Base-by-base conservation (phyloP, 2,797 vertebrate species). In the Pogonophryne albipinna region DNA sequence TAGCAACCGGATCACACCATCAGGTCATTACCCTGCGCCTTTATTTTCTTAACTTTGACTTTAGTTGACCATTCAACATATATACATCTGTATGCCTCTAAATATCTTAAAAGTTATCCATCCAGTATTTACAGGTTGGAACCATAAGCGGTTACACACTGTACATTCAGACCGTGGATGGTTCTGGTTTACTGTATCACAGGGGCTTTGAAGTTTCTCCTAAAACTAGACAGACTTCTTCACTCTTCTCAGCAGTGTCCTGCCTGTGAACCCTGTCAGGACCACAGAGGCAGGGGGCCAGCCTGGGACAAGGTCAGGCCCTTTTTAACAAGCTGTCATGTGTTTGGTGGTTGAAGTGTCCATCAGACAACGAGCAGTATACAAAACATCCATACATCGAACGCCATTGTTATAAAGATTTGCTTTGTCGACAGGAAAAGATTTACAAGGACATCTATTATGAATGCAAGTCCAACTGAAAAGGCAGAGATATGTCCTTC, bases 271-370 rank as follows among this genome's bases (percentile, higher is more conserved):
- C 87, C 74, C 81, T 66, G 70, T 76, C 70, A 66, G 64, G 84
- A 91, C 85, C 86, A 85, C 85, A 84, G 86, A 68, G 2, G 56
- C 85, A 61, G 79, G 82, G 82, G 78, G 78, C 70, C 80, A 68
- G 63, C 45, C 12, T 7, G 57, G 76, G 66, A 85, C 82, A 83
- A 73, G 65, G 84, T 80, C 72, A 59, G 60, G 70, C 61, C 62
- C 65, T 61, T 27, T 76, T 84, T 80, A 60, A 77, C 72, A 71
- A 55, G 76, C 80, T 46, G 61, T 85, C 78, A 68, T 66, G 58
- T 70, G 82, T 79, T 82, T 66, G 62, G 50, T 59, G 50, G 55
- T 76, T 20, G 79, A 85, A 63, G 52, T 66, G 56, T 84, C 79
- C 66, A 53, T 87, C 78, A 82, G 59, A 55, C 47, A 19, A 51